A percentile compares a stretch with the other conserved stretches of the same genome.
These are phyloP conservation scores for Pterocles gutturalis DNA, from an alignment of 2,113 vertebrate species.

Conservation along the genomic window DNA sequence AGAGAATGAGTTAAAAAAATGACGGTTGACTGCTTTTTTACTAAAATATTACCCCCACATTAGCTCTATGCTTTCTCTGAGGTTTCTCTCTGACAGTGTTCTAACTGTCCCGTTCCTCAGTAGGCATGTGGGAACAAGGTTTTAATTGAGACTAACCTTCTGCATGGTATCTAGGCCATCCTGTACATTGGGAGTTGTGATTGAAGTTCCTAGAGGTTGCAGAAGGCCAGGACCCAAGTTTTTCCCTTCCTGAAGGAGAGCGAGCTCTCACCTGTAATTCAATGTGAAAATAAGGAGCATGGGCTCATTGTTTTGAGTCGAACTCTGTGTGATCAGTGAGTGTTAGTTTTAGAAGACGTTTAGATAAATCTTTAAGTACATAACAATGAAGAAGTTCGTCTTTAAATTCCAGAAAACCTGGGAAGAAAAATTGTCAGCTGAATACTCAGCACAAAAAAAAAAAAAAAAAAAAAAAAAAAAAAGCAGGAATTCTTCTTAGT, in stretches of 20 bases:
- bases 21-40: neutral
- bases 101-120: neutral
- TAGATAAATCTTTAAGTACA: neutral
- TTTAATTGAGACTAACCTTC: neutral
- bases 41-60: neutral
- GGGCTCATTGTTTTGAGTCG: neutral
- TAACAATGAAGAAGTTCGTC: neutral
- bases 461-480: neutral
- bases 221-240: neutral
- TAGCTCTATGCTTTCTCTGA: neutral
- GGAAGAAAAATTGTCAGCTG: neutral
- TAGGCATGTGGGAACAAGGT: neutral
- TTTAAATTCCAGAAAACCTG: neutral
- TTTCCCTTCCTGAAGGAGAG: neutral
- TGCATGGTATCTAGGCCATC: neutral
- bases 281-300: neutral
- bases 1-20: neutral
- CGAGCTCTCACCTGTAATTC: neutral
- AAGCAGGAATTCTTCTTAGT: neutral
- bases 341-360: neutral
- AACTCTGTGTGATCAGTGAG: neutral
- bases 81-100: neutral
- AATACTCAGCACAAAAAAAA: neutral
- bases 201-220: neutral
- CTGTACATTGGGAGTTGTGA: neutral